These are phyloP conservation scores for Mylabris phalerata DNA, from an alignment of 1,140 invertebrate genomes.

Conservation along the genomic window DNA sequence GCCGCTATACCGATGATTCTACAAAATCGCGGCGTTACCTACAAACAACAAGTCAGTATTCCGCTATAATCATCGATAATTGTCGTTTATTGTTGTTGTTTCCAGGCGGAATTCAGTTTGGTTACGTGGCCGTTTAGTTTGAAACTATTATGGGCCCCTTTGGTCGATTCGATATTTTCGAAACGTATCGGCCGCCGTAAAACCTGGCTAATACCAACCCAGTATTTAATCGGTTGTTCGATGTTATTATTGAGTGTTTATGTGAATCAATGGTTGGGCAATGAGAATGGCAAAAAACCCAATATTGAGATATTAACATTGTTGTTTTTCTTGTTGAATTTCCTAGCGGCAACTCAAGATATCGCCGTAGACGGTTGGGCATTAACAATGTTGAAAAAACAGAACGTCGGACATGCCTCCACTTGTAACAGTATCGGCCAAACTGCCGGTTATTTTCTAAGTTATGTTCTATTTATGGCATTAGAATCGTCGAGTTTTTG, in stretches of 20 bases:
- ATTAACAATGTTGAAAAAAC: constrained; percentile 93
- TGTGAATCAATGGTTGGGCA: constrained; percentile 70
- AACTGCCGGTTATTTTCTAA: constrained; percentile 95
- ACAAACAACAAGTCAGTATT: constrained; percentile 66
- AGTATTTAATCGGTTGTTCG: constrained; percentile 75
- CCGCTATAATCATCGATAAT: background rate
- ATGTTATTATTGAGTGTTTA: constrained; percentile 77
- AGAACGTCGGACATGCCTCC: constrained; percentile 97
- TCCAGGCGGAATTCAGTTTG: constrained; percentile 96
- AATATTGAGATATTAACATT: constrained; percentile 75
- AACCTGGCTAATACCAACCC: constrained; percentile 93
- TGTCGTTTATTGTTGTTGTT: constrained; percentile 20
- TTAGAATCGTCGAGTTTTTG: constrained; percentile 96
- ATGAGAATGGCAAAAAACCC: constrained; percentile 51
- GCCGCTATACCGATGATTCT: constrained; percentile 93
- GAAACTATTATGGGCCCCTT: constrained; percentile 96
- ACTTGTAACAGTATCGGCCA: constrained; percentile 99
- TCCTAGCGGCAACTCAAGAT: constrained; percentile 97
- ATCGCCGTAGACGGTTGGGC: constrained; percentile 99
- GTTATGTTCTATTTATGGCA: constrained; percentile 95
- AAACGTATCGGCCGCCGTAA: constrained; percentile 84
- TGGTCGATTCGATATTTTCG: constrained; percentile 90
- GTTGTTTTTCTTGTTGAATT: constrained; percentile 89
- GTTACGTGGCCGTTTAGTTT: constrained; percentile 97
- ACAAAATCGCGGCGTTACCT: constrained; percentile 83